phyloP scores from a whole-genome alignment of 2,888 invertebrate species.

The Caenorhabditis doughertyi region DNA sequence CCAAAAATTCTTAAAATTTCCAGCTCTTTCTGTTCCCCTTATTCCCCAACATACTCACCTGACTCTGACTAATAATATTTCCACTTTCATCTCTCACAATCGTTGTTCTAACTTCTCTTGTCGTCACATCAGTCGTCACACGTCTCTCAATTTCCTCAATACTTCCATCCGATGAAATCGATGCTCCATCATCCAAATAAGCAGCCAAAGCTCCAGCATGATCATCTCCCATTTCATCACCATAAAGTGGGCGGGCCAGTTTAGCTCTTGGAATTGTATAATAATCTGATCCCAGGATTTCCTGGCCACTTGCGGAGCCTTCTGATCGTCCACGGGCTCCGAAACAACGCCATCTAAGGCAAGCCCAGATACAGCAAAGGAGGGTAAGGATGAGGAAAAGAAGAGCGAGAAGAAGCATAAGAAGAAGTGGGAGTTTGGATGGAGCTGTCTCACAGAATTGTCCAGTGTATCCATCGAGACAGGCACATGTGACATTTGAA shows the following conservation, averaged over 20 bases:
- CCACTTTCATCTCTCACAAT: conserved; percentile 72
- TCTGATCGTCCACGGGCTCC: conserved; percentile 66
- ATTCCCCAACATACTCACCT: conserved; percentile 29
- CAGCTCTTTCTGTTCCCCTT: neutral
- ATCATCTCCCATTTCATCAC: conserved; percentile 61
- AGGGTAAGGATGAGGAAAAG: conserved; percentile 81
- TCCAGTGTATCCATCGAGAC: conserved; percentile 77
- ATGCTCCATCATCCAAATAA: conserved; percentile 74
- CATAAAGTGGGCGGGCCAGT: conserved; percentile 65
- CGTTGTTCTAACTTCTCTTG: conserved; percentile 75
- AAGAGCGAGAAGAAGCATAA: conserved; percentile 80
- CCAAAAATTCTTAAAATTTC: no score
- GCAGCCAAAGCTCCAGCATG: conserved; percentile 71
- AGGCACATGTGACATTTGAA: conserved; percentile 79
- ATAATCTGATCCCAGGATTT: conserved; percentile 73
- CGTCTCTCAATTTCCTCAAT: conserved; percentile 78
- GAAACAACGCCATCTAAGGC: conserved; percentile 75
- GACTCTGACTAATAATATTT: conserved; percentile 71
- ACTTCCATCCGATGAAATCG: conserved; percentile 71
- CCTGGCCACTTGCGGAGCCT: conserved; percentile 68
- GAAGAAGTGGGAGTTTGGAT: conserved; percentile 72
- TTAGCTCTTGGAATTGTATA: conserved; percentile 80
- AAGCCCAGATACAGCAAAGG: conserved; percentile 77
- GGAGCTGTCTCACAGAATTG: conserved; percentile 76
- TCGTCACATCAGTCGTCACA: conserved; percentile 81